Conservation (phyloP, 2,113 vertebrate species). For the Tupaia tana region DNA sequence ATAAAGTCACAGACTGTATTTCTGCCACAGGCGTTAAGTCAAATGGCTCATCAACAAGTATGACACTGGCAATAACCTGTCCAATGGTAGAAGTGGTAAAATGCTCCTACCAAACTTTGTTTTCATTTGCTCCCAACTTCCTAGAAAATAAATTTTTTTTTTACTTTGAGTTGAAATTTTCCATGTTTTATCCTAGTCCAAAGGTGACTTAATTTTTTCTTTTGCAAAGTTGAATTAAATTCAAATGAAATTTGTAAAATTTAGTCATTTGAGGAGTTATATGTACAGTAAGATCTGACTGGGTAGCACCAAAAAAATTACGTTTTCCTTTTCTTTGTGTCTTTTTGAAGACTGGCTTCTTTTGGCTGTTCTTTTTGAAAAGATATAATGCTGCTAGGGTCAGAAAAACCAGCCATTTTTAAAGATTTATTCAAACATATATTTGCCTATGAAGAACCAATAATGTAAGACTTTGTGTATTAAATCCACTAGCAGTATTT, state of each 20-base stretch:
- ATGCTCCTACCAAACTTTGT: constrained; percentile 52
- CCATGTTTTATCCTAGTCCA: constrained; percentile 74
- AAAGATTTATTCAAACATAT: constrained; percentile 6
- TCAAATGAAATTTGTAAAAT: constrained; percentile 76
- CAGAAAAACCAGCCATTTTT: constrained; percentile 42
- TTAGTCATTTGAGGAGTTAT: constrained; percentile 71
- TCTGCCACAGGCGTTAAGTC: constrained; percentile 51
- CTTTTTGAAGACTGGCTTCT: constrained; percentile 49
- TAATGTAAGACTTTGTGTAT: constrained; percentile 34
- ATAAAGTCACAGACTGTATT: constrained; percentile 64
- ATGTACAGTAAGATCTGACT: constrained; percentile 57
- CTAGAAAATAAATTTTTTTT: not conserved
- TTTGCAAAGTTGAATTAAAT: constrained; percentile 68
- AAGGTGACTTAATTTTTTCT: constrained; percentile 67
- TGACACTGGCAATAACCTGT: not conserved
- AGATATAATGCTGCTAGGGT: constrained; percentile 48
- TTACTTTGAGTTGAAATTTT: constrained; percentile 73
- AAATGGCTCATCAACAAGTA: constrained; percentile 72
- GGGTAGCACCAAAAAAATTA: constrained; percentile 52
- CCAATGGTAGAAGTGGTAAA: constrained; percentile 43
- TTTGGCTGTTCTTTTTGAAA: constrained; percentile 59
- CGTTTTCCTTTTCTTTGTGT: constrained; percentile 60
- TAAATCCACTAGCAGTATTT: not conserved
- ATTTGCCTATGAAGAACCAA: constrained; percentile 40
- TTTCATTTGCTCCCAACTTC: constrained; percentile 77